Base-by-base conservation (phyloP, 2,888 invertebrate genomes). In the Incurvaria masculella region DNA sequence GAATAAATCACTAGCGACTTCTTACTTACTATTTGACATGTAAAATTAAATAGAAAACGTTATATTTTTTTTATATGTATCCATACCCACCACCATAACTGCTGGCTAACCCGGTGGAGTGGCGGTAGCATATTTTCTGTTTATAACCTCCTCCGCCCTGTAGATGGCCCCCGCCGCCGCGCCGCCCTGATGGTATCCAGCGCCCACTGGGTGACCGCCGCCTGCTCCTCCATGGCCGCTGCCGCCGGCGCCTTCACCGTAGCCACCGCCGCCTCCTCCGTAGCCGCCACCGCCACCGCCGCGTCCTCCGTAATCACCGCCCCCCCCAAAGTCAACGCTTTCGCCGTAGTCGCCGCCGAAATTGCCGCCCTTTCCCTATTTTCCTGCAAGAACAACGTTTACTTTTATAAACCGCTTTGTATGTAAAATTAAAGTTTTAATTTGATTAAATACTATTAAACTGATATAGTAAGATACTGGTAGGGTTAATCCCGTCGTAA, bases 111-210 rank as follows among this genome's bases (percentile, higher is more conserved):
- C 63, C 64, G 2, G 59, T 58, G 1, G 64, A 3, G 62, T 61
- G 2, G 68, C 67, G 0, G 65, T 61, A 1, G 68, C 68, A 0
- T n/a, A 59, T 55, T 1, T 63, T 61, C 55, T 48, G 2, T 60
- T 56, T 14, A 42, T 38, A 49, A 19, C 55, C 51, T 10, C 52
- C 52, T 41, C 53, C 46, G 21, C 50, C 49, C 10, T 49, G 49
- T 6, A 14, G 17, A 21, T 48, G 47, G n/a, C 50, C 49, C 0
- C 57, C 55, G 16, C 57, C 58, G 6, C 55, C n/a, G n/a, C n/a
- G n/a, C n/a, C 54, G 19, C 50, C 41, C 10, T 52, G 46, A 21
- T 49, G 26, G 16, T 50, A 47, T 4, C 51, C 56, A 4, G 52
- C 48, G 2, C 50, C 45, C 8, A 53, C 45, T 2, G 55, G 52